phyloP scores from a whole-genome alignment of 2,797 vertebrate species.

The Orestias chungarensis region DNA sequence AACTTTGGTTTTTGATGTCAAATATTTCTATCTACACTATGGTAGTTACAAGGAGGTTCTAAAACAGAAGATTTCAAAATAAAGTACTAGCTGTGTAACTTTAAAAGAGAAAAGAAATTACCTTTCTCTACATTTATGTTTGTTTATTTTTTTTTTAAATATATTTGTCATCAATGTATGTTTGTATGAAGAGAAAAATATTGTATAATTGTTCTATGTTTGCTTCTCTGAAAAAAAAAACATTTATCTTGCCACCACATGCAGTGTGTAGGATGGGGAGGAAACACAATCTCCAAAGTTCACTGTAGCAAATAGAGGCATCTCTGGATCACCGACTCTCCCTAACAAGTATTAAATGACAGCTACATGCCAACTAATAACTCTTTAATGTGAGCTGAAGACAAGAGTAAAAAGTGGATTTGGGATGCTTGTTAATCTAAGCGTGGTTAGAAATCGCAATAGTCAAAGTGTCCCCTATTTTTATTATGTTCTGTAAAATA shows the following conservation, averaged over 20 bases:
- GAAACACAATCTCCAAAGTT: too few species aligned
- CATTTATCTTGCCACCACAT: neutral
- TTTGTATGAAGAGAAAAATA: too few species aligned
- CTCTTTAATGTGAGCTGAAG: neutral
- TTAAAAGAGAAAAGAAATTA: constrained; percentile 5
- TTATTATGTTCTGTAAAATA: too few species aligned
- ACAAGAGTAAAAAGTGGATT: neutral
- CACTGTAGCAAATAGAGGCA: too few species aligned
- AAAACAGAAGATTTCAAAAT: neutral
- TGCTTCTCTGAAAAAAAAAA: neutral
- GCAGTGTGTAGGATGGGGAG: neutral
- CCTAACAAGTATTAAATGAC: neutral
- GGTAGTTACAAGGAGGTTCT: constrained; percentile 33
- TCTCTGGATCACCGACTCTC: too few species aligned
- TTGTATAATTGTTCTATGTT: too few species aligned
- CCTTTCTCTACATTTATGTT: too few species aligned
- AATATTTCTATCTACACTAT: constrained; percentile 60
- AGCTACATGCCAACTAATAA: neutral
- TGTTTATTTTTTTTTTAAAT: too few species aligned
- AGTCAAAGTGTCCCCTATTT: too few species aligned
- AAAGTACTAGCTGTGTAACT: neutral
- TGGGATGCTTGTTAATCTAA: neutral
- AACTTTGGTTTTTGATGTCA: constrained; percentile 54
- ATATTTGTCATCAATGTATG: too few species aligned
- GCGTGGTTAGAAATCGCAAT: too few species aligned